Percentiles rank a stretch among this genome's conserved stretches.
phyloP scores from a whole-genome alignment of 2,797 vertebrate species.

The Sciurus vulgaris region DNA sequence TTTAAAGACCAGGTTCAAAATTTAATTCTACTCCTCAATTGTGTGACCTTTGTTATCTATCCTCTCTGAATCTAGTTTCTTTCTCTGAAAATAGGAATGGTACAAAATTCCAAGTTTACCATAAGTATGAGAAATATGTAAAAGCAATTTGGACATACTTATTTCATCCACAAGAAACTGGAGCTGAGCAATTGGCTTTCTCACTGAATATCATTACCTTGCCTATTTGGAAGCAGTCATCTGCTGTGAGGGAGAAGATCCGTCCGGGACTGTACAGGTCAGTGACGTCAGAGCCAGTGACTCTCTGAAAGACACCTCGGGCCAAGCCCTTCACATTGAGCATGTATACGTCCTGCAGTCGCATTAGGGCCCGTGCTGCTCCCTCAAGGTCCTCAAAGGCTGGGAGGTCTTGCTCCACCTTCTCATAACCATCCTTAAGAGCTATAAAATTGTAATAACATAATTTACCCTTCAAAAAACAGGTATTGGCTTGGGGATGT shows the following conservation, averaged over 20 bases:
- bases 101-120: slow-evolving; percentile 1
- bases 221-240: slow-evolving; percentile 96
- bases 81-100: slow-evolving; percentile 39
- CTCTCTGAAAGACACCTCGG: slow-evolving; percentile 91
- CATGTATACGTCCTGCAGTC: slow-evolving; percentile 95
- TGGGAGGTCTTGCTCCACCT: slow-evolving; percentile 90
- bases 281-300: slow-evolving; percentile 68
- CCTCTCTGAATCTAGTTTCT: neutral
- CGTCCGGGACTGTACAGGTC: slow-evolving; percentile 90
- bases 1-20: slow-evolving; percentile 29
- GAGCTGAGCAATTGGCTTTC: neutral
- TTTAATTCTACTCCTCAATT: slow-evolving; percentile 31
- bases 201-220: slow-evolving; percentile 89
- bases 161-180: neutral
- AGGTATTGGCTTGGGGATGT: neutral
- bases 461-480: neutral
- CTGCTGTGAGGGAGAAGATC: slow-evolving; percentile 90
- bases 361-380: slow-evolving; percentile 93
- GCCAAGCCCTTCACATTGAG: slow-evolving; percentile 92
- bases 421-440: slow-evolving; percentile 91
- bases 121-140: neutral
- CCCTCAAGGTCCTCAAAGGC: slow-evolving; percentile 93
- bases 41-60: neutral
- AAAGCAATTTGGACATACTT: neutral
- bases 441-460: slow-evolving; percentile 84